phyloP scores from a whole-genome alignment of 2,888 invertebrate species.

The Encarsia formosa region DNA sequence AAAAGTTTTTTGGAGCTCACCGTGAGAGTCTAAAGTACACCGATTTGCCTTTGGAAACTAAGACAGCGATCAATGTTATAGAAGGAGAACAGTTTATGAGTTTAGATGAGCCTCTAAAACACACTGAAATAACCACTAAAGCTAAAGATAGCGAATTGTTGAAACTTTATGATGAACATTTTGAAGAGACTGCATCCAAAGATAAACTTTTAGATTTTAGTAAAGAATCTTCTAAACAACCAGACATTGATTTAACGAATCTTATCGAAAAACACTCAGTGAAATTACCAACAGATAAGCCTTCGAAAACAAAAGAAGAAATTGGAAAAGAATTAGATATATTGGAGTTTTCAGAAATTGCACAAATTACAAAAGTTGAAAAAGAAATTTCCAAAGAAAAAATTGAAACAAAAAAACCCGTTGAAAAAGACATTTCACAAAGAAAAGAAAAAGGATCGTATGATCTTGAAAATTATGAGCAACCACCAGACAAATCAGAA shows the following conservation, averaged over 20 bases:
- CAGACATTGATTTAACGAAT: neutral
- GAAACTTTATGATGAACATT: constrained; percentile 16
- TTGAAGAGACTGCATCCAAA: constrained; percentile 10
- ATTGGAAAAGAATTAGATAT: neutral
- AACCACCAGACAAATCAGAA: constrained; percentile 19
- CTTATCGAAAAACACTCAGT: neutral
- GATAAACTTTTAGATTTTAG: too few species aligned
- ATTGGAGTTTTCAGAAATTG: neutral
- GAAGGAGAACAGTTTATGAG: constrained; percentile 17
- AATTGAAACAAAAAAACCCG: neutral
- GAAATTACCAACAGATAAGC: neutral
- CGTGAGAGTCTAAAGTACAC: neutral
- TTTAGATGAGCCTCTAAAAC: constrained; percentile 11
- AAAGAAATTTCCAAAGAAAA: constrained; percentile 8
- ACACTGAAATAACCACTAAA: neutral
- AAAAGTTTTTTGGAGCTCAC: neutral
- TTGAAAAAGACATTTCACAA: constrained; percentile 4
- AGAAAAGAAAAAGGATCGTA: constrained; percentile 16
- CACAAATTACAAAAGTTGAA: constrained; percentile 1
- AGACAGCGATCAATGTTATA: constrained; percentile 23
- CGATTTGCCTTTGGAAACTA: constrained; percentile 22
- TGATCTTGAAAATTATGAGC: constrained; percentile 13
- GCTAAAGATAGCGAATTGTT: constrained; percentile 7
- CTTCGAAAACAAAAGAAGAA: neutral
- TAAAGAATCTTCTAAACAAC: neutral